phyloP scores from a whole-genome alignment of 2,113 vertebrate genomes.

The Bettongia penicillata region DNA sequence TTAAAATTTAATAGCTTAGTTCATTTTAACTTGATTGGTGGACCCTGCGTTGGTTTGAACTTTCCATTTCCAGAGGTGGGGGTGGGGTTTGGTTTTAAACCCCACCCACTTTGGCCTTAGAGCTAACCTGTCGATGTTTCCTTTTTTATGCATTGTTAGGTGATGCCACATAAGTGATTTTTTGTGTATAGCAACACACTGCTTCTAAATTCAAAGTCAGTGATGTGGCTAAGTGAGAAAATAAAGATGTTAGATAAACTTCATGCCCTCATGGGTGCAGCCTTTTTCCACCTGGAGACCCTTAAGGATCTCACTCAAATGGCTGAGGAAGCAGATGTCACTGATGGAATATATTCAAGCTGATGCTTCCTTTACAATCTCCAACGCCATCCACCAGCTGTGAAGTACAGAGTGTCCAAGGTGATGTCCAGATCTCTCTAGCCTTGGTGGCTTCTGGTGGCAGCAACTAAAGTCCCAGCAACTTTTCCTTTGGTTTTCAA shows the following conservation, averaged over 20 bases:
- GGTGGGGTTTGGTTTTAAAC: not conserved
- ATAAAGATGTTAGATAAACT: not conserved
- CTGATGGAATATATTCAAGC: too few relatives aligned
- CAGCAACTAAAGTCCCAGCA: too few relatives aligned
- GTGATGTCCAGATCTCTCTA: too few relatives aligned
- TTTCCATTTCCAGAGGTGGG: not conserved
- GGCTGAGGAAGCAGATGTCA: not conserved
- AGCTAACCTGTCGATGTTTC: not conserved
- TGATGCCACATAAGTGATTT: not conserved
- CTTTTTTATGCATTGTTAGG: not conserved
- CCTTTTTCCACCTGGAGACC: not conserved
- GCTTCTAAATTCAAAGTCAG: not conserved
- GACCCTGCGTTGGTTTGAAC: not conserved
- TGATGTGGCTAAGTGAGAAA: not conserved
- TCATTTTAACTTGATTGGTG: not conserved
- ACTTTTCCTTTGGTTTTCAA: too few relatives aligned
- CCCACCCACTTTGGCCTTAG: not conserved
- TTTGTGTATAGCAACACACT: not conserved
- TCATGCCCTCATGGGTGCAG: not conserved
- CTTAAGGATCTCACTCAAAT: not conserved
- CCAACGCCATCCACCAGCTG: too few relatives aligned
- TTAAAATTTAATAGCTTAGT: not conserved
- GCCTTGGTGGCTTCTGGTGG: too few relatives aligned
- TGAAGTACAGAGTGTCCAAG: too few relatives aligned
- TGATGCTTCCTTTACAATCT: too few relatives aligned